Evolutionary conservation across 2,888 invertebrate species (phyloP).

Genomic region (Fabriciana adippe): DNA sequence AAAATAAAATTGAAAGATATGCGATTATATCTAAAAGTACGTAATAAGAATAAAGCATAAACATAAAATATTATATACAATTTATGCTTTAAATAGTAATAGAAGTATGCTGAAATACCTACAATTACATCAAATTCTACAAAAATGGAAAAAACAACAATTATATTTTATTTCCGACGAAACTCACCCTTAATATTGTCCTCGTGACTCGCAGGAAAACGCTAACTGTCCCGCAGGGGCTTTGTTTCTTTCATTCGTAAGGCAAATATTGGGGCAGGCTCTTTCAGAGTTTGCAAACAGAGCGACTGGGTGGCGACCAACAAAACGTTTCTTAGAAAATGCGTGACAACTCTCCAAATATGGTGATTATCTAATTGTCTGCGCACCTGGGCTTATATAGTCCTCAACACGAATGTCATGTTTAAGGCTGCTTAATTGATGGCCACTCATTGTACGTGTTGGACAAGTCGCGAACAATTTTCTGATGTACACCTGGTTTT

Average conservation of each 20-base stretch:
- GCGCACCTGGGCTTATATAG: conserved; percentile 76
- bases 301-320: conserved; percentile 74
- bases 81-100: no score
- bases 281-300: conserved; percentile 79
- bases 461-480: conserved; percentile 36
- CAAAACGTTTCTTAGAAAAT: conserved; percentile 72
- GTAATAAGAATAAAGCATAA: no score
- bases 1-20: no score
- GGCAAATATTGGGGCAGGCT: conserved; percentile 76
- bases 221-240: conserved; percentile 73
- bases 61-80: no score
- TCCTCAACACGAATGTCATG: conserved; percentile 68
- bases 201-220: conserved; percentile 64
- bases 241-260: conserved; percentile 79
- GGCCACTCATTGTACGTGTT: conserved; percentile 39
- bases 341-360: conserved; percentile 79
- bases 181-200: conserved; percentile 57
- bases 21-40: no score
- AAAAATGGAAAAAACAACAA: background rate
- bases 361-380: conserved; percentile 80
- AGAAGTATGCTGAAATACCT: no score
- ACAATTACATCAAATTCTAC: no score
- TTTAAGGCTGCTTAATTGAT: conserved; percentile 52
- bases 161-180: conserved; percentile 15
- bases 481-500: conserved; percentile 13